A percentile compares a stretch with the other conserved stretches of the same genome.
phyloP scores from a whole-genome alignment of 2,797 vertebrate genomes.

The Coccyzus lansbergi region DNA sequence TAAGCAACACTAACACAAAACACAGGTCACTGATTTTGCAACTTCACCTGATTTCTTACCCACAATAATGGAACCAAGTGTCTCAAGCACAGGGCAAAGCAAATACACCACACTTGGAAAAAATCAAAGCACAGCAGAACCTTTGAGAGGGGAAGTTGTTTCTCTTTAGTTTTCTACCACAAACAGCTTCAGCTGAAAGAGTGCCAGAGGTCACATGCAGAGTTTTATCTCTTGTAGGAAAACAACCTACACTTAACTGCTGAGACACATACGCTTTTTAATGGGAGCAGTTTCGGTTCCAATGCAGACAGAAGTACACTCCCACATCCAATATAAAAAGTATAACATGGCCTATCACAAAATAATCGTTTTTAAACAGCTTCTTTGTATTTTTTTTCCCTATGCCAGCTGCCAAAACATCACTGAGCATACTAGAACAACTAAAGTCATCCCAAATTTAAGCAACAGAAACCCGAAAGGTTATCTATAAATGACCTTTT shows the following conservation, averaged over 20 bases:
- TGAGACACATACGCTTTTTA: not conserved
- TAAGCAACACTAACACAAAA: constrained; percentile 34
- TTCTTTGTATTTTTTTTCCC: not conserved
- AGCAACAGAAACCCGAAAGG: not conserved
- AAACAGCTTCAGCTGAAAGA: not conserved
- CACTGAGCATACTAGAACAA: not conserved
- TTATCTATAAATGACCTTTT: not conserved
- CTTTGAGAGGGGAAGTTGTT: not conserved
- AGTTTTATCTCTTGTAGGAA: not conserved
- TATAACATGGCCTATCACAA: not conserved
- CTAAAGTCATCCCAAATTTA: not conserved
- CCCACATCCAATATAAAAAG: not conserved
- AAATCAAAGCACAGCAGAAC: not conserved
- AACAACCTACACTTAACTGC: not conserved
- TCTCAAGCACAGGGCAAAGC: not conserved
- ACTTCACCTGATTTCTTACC: constrained; percentile 50
- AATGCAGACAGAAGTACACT: not conserved
- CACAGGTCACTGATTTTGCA: constrained; percentile 20
- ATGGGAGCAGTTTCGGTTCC: not conserved
- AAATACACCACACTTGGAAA: not conserved
- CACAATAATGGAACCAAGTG: not conserved
- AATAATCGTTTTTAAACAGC: not conserved
- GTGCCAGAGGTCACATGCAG: not conserved
- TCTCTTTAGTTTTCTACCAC: not conserved
- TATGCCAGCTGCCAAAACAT: not conserved